Conservation (phyloP, 1,140 invertebrate species). For the Polypedilum pembai region DNA sequence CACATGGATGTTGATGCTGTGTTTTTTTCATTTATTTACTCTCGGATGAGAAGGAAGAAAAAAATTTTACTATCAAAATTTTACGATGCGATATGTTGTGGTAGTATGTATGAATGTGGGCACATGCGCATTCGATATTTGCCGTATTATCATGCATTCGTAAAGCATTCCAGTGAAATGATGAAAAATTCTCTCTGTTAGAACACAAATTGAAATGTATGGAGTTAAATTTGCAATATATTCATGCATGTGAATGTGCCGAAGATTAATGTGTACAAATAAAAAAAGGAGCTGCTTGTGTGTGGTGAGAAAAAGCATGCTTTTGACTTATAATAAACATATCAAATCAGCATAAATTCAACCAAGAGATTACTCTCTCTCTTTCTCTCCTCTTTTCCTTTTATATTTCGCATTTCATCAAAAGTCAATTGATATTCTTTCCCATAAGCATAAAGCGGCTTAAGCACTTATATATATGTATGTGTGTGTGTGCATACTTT, state of each 20-base stretch:
- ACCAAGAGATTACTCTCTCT: no score
- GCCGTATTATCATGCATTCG: neutral
- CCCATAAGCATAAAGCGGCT: no score
- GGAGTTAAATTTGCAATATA: neutral
- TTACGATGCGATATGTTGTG: conserved; percentile 20
- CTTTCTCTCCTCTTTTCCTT: no score
- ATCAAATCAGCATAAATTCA: no score
- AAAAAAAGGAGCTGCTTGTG: neutral
- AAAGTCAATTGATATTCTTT: no score
- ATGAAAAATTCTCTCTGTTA: neutral
- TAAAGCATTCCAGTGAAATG: neutral
- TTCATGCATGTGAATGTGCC: conserved; percentile 9
- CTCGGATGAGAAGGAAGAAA: neutral
- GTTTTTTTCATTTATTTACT: neutral
- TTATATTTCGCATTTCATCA: no score
- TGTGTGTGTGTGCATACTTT: no score
- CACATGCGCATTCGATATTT: neutral
- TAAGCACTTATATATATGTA: no score
- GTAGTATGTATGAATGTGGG: neutral
- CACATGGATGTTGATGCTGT: conserved; percentile 16
- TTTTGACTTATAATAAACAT: no score
- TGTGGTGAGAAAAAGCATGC: no score
- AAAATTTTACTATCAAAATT: conserved; percentile 25
- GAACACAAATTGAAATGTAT: conserved; percentile 10
- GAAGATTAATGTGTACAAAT: conserved; percentile 1